Evolutionary conservation across 2,797 vertebrate genomes (phyloP).

Genomic region (Bovichtus variegatus): DNA sequence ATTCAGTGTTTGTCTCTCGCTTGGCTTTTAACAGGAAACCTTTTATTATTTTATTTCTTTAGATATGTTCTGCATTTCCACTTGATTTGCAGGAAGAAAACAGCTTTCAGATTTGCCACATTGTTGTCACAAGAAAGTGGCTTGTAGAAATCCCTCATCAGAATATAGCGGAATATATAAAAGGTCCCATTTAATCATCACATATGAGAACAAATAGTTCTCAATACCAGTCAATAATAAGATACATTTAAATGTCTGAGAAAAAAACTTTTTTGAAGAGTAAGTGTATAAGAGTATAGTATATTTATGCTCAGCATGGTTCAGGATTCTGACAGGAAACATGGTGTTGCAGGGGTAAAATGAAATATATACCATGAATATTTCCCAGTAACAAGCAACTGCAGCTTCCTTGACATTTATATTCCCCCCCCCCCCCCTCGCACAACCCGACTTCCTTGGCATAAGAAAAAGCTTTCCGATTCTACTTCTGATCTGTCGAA

Average conservation of each 20-base stretch:
- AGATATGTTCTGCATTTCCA: background rate
- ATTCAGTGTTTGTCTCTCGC: conserved; percentile 17
- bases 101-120: background rate
- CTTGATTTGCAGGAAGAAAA: conserved; percentile 10
- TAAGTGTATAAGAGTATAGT: too few species aligned
- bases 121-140: background rate
- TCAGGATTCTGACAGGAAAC: conserved; percentile 23
- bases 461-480: conserved; percentile 9
- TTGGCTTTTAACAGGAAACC: conserved; percentile 4
- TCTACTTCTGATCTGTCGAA: conserved; percentile 26
- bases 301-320: background rate
- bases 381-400: conserved; percentile 1
- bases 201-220: background rate
- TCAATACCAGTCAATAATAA: background rate
- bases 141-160: background rate
- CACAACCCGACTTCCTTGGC: conserved; percentile 9
- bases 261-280: background rate
- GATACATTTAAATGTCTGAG: background rate
- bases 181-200: background rate
- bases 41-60: conserved; percentile 10
- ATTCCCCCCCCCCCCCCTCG: conserved; percentile 20
- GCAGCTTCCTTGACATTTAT: conserved; percentile 21
- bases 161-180: background rate
- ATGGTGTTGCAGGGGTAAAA: background rate
- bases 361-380: conserved; percentile 10